Conservation (phyloP, 2,797 vertebrate genomes). For the Enteromius mattozi region DNA sequence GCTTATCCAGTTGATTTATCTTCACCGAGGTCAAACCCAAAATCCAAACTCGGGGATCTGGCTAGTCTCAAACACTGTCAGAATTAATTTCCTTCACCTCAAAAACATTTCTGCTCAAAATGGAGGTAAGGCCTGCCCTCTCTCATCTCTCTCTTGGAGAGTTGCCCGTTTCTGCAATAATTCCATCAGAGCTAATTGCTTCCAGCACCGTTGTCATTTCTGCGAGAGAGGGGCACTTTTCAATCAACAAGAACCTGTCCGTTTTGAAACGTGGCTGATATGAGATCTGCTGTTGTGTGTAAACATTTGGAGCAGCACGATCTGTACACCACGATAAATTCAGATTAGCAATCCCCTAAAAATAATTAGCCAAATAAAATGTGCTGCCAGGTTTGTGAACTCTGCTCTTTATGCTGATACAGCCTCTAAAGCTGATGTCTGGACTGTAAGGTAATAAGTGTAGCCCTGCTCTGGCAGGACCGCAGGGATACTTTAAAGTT, state of each 20-base stretch:
- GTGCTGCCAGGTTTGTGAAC: slow-evolving; percentile 20
- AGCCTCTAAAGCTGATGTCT: not conserved
- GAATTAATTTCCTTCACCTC: slow-evolving; percentile 51
- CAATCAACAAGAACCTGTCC: slow-evolving; percentile 48
- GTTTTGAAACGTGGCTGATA: slow-evolving; percentile 33
- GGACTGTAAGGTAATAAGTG: not conserved
- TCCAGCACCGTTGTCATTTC: slow-evolving; percentile 61
- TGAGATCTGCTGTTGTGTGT: slow-evolving; percentile 34
- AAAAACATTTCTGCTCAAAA: slow-evolving; percentile 52
- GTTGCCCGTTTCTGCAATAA: slow-evolving; percentile 59
- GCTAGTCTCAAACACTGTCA: slow-evolving; percentile 57
- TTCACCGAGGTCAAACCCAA: slow-evolving; percentile 60
- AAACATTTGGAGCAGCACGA: slow-evolving; percentile 31
- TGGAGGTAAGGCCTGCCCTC: slow-evolving; percentile 39
- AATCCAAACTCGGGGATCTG: slow-evolving; percentile 58
- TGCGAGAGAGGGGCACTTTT: slow-evolving; percentile 53
- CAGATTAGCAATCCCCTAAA: slow-evolving; percentile 15
- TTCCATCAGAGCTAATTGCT: slow-evolving; percentile 66
- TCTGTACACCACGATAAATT: slow-evolving; percentile 5
- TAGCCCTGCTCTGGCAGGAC: not conserved
- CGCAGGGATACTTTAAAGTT: not conserved
- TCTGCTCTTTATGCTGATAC: not conserved
- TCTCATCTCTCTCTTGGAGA: slow-evolving; percentile 16
- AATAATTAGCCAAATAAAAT: slow-evolving; percentile 41
- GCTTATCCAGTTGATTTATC: slow-evolving; percentile 54